Evolutionary conservation across 2,888 invertebrate genomes (phyloP), one percentile per base, ranked within the genome.

Genomic region (Eupithecia dodoneata): DNA sequence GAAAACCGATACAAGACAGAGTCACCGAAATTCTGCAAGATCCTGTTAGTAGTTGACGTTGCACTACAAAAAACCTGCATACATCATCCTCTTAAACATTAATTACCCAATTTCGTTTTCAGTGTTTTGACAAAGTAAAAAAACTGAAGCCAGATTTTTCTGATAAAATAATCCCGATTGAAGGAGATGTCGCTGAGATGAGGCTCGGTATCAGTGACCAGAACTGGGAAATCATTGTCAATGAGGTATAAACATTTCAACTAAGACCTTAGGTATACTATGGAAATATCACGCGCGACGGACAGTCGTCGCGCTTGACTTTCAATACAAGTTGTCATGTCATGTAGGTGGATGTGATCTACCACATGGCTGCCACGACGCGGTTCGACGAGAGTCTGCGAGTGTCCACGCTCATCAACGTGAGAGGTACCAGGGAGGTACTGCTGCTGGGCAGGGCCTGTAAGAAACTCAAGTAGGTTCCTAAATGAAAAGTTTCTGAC

Each of bases 361-460:
- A 90, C 80, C 93, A 95, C 81, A 85, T 87, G 10, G 94, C 94
- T 0, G 94, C 95, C 0, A 94, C 93, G 0, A 90, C 92, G 77
- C 96, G 97, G 85, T 99, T 99, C 86, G 98, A 99, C 89, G 99
- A 99, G 87, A 95, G 96, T 0, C 93, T 99, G 41, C 97, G 97
- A 85, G 96, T 96, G 75, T 98, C 99, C 0, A 97, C 99, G 0
- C 93, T 98, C 75, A 96, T 98, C 90, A 99, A 99, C 89, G 97
- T 98, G 0, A 95, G 98, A 65, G 99, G 98, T 10, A 98, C 98
- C 0, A 97, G 97, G 87, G 96, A 59, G n/a, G 55, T 59, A 18
- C 55, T 59, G 9, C n/a, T 59, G 55, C n/a, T 59, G 3, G 55
- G 55, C 55, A 59, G 9, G 55, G 55, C 55, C 55, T 59, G 55